phyloP scores from a whole-genome alignment of 2,113 vertebrate genomes.

The Anolis sagrei region DNA sequence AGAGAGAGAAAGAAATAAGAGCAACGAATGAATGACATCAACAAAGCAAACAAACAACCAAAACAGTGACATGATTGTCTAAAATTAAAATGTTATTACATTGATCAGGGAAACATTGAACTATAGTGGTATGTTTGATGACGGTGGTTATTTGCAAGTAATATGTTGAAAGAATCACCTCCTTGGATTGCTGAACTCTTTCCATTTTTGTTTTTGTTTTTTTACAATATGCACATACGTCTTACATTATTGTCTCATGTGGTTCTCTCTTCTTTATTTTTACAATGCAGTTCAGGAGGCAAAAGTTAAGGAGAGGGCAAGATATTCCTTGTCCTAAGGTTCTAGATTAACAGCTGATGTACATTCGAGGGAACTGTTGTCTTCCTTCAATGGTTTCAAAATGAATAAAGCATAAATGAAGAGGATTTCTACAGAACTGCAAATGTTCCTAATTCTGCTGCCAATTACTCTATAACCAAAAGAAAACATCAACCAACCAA shows the following conservation, averaged over 20 bases:
- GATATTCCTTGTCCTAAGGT: slow-evolving; percentile 75
- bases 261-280: slow-evolving; percentile 60
- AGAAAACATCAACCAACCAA: neutral
- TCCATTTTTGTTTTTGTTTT: slow-evolving; percentile 51
- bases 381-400: slow-evolving; percentile 78
- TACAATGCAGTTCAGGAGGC: slow-evolving; percentile 80
- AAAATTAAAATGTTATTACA: slow-evolving; percentile 92
- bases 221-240: slow-evolving; percentile 85
- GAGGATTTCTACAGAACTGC: slow-evolving; percentile 79
- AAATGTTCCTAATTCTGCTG: slow-evolving; percentile 81
- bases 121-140: slow-evolving; percentile 86
- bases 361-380: slow-evolving; percentile 75
- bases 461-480: slow-evolving; percentile 72
- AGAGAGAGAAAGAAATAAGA: slow-evolving; percentile 2
- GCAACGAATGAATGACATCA: slow-evolving; percentile 58
- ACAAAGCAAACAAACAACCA: slow-evolving; percentile 75
- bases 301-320: slow-evolving; percentile 75
- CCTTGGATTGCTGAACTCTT: slow-evolving; percentile 76
- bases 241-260: slow-evolving; percentile 71
- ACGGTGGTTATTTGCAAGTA: slow-evolving; percentile 64
- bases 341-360: slow-evolving; percentile 75
- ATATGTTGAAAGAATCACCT: slow-evolving; percentile 74
- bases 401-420: slow-evolving; percentile 80
- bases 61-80: slow-evolving; percentile 92
- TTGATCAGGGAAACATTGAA: slow-evolving; percentile 87